These are phyloP conservation scores for Caenorhabditis sp. DNA, from an alignment of 2,888 invertebrate genomes.

Conservation along the genomic window DNA sequence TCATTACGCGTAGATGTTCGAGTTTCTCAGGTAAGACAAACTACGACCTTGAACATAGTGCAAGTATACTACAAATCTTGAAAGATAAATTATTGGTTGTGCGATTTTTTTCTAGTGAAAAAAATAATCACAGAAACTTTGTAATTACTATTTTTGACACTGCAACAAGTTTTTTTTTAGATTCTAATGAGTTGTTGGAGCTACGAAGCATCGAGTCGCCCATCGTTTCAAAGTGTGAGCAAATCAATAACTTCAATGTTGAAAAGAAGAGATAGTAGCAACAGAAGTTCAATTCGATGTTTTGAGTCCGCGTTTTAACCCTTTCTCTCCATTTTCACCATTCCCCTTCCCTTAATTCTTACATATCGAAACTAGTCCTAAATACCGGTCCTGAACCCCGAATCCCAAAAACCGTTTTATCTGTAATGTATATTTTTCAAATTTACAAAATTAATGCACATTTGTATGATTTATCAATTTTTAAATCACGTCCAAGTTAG, in stretches of 20 bases:
- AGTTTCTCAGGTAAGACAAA: slow-evolving; percentile 4
- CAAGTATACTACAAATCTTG: no score
- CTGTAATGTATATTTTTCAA: slow-evolving; percentile 1
- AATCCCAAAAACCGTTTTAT: not conserved
- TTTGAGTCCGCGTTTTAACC: slow-evolving; percentile 28
- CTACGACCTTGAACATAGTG: not conserved
- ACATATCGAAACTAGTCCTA: not conserved
- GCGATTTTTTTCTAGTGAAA: no score
- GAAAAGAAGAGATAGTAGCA: slow-evolving; percentile 15
- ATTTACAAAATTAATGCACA: slow-evolving; percentile 4
- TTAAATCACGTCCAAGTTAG: not conserved
- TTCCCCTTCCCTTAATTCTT: not conserved
- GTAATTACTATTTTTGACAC: no score
- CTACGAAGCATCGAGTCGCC: slow-evolving; percentile 83
- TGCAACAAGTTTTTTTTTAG: slow-evolving; percentile 74
- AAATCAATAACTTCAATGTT: slow-evolving; percentile 21
- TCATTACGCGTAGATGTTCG: slow-evolving; percentile 4
- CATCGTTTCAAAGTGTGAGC: slow-evolving; percentile 78
- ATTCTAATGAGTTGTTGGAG: slow-evolving; percentile 95
- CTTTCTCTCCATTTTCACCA: not conserved
- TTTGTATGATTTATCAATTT: not conserved
- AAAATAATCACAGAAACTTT: no score
- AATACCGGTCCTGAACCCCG: not conserved
- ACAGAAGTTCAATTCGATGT: slow-evolving; percentile 16
- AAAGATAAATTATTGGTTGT: no score